Percentiles rank a stretch among this genome's conserved stretches.
phyloP scores from a whole-genome alignment of 2,888 invertebrate species.

The Uropetala carovei region DNA sequence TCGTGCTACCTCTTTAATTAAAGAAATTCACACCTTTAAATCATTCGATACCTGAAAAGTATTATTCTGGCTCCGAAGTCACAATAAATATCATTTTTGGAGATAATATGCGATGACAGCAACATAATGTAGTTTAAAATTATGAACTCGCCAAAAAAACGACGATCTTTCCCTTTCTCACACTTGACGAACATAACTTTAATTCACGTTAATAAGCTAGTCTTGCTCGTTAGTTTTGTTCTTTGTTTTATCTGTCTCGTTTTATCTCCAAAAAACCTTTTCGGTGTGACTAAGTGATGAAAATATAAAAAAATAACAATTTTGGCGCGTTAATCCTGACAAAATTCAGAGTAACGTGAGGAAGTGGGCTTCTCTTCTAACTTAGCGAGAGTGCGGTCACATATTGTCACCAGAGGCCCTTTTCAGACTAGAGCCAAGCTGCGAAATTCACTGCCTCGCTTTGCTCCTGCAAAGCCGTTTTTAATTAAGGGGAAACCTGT shows the following conservation, averaged over 20 bases:
- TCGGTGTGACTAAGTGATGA: not conserved
- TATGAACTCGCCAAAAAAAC: too few relatives aligned
- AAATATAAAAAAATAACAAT: not conserved
- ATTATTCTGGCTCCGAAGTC: too few relatives aligned
- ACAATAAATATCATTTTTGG: too few relatives aligned
- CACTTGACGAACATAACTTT: too few relatives aligned
- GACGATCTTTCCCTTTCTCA: too few relatives aligned
- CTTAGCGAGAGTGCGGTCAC: not conserved
- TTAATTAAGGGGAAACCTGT: slow-evolving; percentile 32
- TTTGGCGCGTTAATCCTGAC: not conserved
- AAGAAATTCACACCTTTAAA: too few relatives aligned
- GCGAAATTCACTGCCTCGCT: not conserved
- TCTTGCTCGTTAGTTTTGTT: not conserved
- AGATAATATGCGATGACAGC: too few relatives aligned
- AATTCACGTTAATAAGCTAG: too few relatives aligned
- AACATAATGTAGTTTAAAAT: too few relatives aligned
- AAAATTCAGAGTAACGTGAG: not conserved
- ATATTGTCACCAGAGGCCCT: slow-evolving; percentile 14
- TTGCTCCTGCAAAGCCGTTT: slow-evolving; percentile 1
- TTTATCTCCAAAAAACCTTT: not conserved
- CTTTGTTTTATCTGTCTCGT: not conserved
- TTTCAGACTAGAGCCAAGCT: not conserved
- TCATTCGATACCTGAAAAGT: too few relatives aligned
- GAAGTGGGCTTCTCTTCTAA: not conserved
- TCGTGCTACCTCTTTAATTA: too few relatives aligned